Evolutionary conservation across 1,140 invertebrate species (phyloP).

Genomic region (Pantala flavescens): DNA sequence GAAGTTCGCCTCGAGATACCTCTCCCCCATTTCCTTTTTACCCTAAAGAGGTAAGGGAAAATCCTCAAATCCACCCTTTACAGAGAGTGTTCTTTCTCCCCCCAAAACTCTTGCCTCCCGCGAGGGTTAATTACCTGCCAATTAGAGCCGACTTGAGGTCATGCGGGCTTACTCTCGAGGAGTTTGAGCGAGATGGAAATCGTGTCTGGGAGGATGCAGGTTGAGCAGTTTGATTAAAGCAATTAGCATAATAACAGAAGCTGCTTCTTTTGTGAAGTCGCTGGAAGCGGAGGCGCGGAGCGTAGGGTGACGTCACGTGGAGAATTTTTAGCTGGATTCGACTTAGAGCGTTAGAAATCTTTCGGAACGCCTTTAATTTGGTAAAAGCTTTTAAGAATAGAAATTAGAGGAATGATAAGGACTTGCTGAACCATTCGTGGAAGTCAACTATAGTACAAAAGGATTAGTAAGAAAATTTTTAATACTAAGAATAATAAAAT

Average conservation of each 20-base stretch:
- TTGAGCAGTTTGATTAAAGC: neutral
- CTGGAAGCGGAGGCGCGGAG: too few relatives aligned
- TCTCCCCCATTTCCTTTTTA: neutral
- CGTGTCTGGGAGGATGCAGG: neutral
- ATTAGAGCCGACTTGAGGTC: conserved; percentile 7
- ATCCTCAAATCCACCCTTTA: neutral
- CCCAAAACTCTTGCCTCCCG: neutral
- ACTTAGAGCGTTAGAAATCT: too few relatives aligned
- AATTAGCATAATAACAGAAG: neutral
- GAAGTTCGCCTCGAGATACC: neutral
- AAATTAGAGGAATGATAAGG: too few relatives aligned
- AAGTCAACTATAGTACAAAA: too few relatives aligned
- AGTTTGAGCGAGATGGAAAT: neutral
- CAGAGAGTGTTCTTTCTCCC: neutral
- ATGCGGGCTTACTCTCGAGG: neutral
- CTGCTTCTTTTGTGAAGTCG: too few relatives aligned
- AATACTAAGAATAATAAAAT: too few relatives aligned
- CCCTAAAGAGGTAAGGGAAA: neutral
- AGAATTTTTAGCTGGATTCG: too few relatives aligned
- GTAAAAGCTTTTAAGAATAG: too few relatives aligned
- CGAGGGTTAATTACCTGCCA: conserved; percentile 7
- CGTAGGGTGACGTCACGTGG: too few relatives aligned
- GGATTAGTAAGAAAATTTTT: too few relatives aligned
- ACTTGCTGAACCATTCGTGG: too few relatives aligned
- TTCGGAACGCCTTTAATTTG: too few relatives aligned